Base-by-base conservation (phyloP, 2,113 vertebrate genomes). In the Hassar affinis region DNA sequence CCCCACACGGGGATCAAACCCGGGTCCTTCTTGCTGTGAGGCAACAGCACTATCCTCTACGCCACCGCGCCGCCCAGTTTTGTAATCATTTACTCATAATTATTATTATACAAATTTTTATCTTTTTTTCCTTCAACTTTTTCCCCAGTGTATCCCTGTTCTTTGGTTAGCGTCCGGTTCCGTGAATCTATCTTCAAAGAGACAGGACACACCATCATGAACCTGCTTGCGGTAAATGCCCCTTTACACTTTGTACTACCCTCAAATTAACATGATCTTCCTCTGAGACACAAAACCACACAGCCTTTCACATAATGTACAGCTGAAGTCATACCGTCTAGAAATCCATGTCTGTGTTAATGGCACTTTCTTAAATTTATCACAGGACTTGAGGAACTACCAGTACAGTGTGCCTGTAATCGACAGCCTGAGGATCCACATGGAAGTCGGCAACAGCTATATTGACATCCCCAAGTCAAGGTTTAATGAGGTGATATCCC, bases 401-500 rank as follows among this genome's bases (percentile, higher is more conserved):
- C 95, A 97, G 89, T 97, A 98, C 91, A 96, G 95, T 35, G 93
- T 98, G 89, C 92, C 95, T 33, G 93, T 94, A 27, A 94, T 98
- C 87, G 95, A 97, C 68, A 94, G 95, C 20, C 88, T 99, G 27
- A 91, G 95, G 90, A 95, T 99, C 90, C 97, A 97, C 83, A 95
- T 99, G 96, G 97, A 98, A 93, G 94, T 96, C 95, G 97, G 97
- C 3, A 96, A 96, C 91, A 98, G 93, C 89, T 96, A 94, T 89
- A 97, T 99, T 89, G 95, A 97, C 91, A 96, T 99, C 88, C 97
- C 97, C 81, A 93, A 95, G 76, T 93, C 90, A 35, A 96, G 93
- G 88, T 96, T 97, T 74, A 93, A 84, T n/a, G 95, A 99, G 92
- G 97, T 98, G 81, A 93, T 93, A 25, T 15, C 20, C 22, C 3